Base-by-base conservation (phyloP, 1,140 invertebrate genomes). In the Apocrypta bakeri region DNA sequence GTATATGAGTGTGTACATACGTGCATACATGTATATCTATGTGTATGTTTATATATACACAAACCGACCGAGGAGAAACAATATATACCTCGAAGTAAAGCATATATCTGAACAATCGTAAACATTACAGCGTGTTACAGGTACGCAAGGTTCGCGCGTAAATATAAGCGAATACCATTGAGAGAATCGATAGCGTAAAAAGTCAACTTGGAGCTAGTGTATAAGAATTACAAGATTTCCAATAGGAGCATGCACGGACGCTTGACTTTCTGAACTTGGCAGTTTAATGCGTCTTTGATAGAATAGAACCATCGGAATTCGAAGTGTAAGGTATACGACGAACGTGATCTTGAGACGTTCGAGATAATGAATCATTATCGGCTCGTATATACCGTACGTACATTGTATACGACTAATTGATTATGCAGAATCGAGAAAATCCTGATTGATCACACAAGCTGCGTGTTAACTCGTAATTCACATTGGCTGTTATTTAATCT, bases 201-300 rank as follows among this genome's bases (percentile, higher is more conserved):
- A 66, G 63, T 14, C 63, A 56, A 56, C 48, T 56, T 17, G 14
- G 21, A 21, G 2, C 24, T 9, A 64, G 24, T 24, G 9, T 27
- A 66, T 66, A 66, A 66, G 14, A 66, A 66, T 29, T 66, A 29
- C 27, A 25, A 66, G 63, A 66, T 29, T 66, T 66, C 63, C 27
- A 66, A 66, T 66, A 24, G 4, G 2, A 21, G 24, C 14, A 24
- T 11, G 12, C 25, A 25, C 3, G n/a, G 0, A 29, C 21, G 61
- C n/a, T 64, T n/a, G 24, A 64, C 24, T n/a, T 7, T 9, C 24
- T 66, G 63, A 66, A 66, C 63, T 66, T 66, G 63, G 27, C 25
- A 56, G 21, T 27, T 66, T 66, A n/a, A n/a, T n/a, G n/a, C n/a
- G n/a, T n/a, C n/a, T n/a, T n/a, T n/a, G n/a, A n/a, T n/a, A n/a